Evolutionary conservation across 2,888 invertebrate species (phyloP).

Genomic region (Drosophila formosana): DNA sequence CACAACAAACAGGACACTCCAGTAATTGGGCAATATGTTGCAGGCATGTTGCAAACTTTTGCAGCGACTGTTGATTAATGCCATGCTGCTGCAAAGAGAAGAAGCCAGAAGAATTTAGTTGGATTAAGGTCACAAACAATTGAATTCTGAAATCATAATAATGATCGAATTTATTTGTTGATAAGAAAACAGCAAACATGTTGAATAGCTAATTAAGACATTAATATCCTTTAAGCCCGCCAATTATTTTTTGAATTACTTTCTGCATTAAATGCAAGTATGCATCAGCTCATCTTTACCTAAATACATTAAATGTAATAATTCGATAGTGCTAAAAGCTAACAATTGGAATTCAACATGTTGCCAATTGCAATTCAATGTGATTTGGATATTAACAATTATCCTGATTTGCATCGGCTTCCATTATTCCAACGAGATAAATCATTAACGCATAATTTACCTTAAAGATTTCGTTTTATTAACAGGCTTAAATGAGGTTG

Average conservation of each 20-base stretch:
- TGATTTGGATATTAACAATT: not conserved
- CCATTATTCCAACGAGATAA: not conserved
- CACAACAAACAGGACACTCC: conserved; percentile 86
- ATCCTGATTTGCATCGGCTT: not conserved
- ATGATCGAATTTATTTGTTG: no score
- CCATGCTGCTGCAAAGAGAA: conserved; percentile 73
- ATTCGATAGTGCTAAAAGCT: no score
- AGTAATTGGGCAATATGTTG: conserved; percentile 86
- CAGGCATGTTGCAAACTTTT: conserved; percentile 85
- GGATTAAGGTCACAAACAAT: not conserved
- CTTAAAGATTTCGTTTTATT: conserved; percentile 4
- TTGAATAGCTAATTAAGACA: no score
- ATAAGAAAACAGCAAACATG: no score
- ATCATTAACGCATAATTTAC: conserved; percentile 12
- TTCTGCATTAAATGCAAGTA: no score
- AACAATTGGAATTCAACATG: not conserved
- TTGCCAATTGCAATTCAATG: not conserved
- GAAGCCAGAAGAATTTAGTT: not conserved
- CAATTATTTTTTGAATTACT: no score
- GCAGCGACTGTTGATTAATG: conserved; percentile 85
- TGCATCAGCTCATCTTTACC: no score
- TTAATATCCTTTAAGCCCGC: no score
- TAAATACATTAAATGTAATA: no score
- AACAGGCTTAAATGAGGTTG: not conserved
- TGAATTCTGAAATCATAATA: no score